phyloP scores from a whole-genome alignment of 2,113 vertebrate genomes.

The Romanogobio albipinnatus region DNA sequence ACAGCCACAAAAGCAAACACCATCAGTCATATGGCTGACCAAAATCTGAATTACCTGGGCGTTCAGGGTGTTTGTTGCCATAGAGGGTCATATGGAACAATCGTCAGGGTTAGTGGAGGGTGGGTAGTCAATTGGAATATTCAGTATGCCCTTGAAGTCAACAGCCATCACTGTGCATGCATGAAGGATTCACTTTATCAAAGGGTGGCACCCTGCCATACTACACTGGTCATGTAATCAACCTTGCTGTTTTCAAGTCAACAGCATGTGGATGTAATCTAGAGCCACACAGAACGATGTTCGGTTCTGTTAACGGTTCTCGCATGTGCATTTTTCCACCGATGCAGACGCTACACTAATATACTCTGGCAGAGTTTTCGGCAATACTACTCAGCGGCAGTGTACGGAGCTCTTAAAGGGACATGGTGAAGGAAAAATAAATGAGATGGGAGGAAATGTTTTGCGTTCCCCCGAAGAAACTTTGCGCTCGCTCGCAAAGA shows the following conservation, averaged over 20 bases:
- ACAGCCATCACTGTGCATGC: conserved; percentile 49
- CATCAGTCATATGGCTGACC: conserved; percentile 25
- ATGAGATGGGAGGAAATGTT: too few relatives aligned
- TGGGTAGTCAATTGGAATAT: conserved; percentile 64
- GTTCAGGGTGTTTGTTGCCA: conserved; percentile 38
- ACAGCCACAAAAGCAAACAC: conserved; percentile 15
- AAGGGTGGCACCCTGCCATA: conserved; percentile 57
- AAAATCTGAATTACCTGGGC: conserved; percentile 38
- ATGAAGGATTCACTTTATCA: conserved; percentile 64
- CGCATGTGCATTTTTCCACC: neutral
- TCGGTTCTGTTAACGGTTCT: neutral
- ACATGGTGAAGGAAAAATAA: too few relatives aligned
- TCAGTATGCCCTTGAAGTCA: conserved; percentile 60
- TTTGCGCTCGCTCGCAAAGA: too few relatives aligned
- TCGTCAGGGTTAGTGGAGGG: conserved; percentile 50
- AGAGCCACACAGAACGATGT: neutral
- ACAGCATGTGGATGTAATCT: conserved; percentile 60
- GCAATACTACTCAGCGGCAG: neutral
- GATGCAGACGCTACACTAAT: neutral
- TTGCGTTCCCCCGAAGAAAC: too few relatives aligned
- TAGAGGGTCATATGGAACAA: conserved; percentile 46
- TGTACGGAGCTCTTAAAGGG: too few relatives aligned
- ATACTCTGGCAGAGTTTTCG: neutral
- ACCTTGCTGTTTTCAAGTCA: conserved; percentile 60
- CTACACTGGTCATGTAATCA: conserved; percentile 61